Base-by-base conservation (phyloP, 2,797 vertebrate genomes). In the Aldrovandia affinis region DNA sequence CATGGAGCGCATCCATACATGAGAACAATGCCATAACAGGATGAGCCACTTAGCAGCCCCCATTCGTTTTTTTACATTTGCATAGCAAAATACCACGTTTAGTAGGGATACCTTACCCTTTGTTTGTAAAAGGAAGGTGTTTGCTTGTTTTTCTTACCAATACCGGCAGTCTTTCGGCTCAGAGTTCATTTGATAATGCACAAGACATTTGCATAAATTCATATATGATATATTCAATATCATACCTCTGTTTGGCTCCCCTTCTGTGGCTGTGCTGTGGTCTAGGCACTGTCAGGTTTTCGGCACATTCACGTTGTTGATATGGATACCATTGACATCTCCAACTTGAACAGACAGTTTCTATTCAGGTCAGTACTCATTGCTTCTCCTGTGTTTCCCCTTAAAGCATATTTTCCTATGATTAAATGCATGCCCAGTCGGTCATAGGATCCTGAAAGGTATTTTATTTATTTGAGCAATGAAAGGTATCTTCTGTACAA, bases 301-400 rank as follows among this genome's bases (percentile, higher is more conserved):
- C 97, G 97, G 63, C 96, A 98, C 85, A 98, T 99, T 93, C 97
- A 99, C 86, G 98, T 99, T 36, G 95, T 99, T 88, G 98, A 99
- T 90, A 99, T 99, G 98, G 98, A 99, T 89, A 99, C 96, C 57
- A 99, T 99, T 89, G 98, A 99, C 85, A 91, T 98, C 87, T 99
- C 98, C 84, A 99, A 99, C 90, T 96, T 99, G 83, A 99, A 99
- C 90, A 96, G 98, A 82, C 98, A 99, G 86, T 99, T 99, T 92
- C 96, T 99, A 59, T 99, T 99, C 94, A 96, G 98, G 98, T 98
- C 92, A 92, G 96, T 86, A 18, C 5, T 75, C 33, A n/a, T 33
- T 61, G 22, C 12, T 61, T 44, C 3, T n/a, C 28, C 18, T 55
- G 42, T 22, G 22, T 73, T 44, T 12, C 15, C 18, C 73, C 25